Base-by-base conservation (phyloP, 2,113 vertebrate species). In the Hyla sarda region DNA sequence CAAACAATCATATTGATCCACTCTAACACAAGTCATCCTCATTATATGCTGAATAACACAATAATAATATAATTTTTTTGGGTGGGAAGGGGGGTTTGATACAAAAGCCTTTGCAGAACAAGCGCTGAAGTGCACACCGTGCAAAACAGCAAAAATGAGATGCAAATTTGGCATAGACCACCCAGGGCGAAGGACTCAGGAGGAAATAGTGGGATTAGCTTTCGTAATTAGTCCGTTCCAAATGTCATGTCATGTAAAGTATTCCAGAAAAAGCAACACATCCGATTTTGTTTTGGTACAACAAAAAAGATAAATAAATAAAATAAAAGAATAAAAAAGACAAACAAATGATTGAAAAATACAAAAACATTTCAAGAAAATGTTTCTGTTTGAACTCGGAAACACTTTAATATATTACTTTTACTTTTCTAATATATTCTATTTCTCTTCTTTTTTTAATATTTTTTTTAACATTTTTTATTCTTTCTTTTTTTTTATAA, bases 401-500 rank as follows among this genome's bases (percentile, higher is more conserved):
- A 41, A 2, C 19, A 30, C 67, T 71, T 37, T 71, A 71, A 62
- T 19, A 41, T 25, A 60, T 62, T 32, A 30, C 32, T 34, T 80
- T 21, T 58, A 80, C 32, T 80, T 37, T 80, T 16, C 41, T 60
- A 80, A 60, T 25, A 60, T 80, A 60, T 71, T 69, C 60, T 80
- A 11, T 62, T 62, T 81, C 52, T 81, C 41, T 47, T 16, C 74
- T 77, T 45, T 45, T 52, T 79, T 85, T 77, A 77, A 5, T 41
- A 5, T 41, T 41, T 41, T 41, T 85, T 77, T 85, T 67, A 52
- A 79, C 47, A 60, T 69, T 81, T 65, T 62, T 82, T 86, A n/a
- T n/a, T n/a, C n/a, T 85, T 77, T 85, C 8, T 41, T 41, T 41
- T 41, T 41, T 41, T 85, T 77, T 85, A 67, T 67, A 52, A 79